Percentiles rank a stretch among this genome's conserved stretches.
Conservation (phyloP, 2,888 invertebrate genomes). For the Herminia tarsipennalis region DNA sequence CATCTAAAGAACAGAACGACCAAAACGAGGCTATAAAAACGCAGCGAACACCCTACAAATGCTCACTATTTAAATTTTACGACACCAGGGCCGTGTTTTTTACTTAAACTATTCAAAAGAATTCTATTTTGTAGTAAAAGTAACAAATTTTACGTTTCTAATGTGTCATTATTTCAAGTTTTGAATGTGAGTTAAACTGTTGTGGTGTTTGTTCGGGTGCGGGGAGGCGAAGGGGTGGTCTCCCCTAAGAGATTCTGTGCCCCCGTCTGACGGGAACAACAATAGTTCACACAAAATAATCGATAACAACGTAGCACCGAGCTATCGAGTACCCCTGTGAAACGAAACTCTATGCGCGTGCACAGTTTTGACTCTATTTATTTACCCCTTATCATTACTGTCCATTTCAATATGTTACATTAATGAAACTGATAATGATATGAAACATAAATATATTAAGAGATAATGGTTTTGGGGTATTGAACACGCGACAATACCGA, state of each 20-base stretch:
- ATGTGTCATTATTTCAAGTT: constrained; percentile 33
- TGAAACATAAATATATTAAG: neutral
- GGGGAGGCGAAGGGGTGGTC: constrained; percentile 46
- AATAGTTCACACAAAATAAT: constrained; percentile 81
- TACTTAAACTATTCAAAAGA: constrained; percentile 10
- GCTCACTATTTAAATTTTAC: constrained; percentile 23
- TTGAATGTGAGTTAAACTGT: constrained; percentile 45
- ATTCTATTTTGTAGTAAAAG: constrained; percentile 8
- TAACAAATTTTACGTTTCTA: constrained; percentile 12
- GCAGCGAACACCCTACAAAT: constrained; percentile 23
- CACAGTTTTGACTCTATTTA: constrained; percentile 39
- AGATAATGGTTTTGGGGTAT: neutral
- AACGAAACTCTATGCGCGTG: constrained; percentile 46
- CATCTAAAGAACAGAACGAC: constrained; percentile 18
- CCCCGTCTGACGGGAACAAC: constrained; percentile 65
- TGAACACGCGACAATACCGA: too few species aligned
- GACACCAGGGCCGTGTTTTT: constrained; percentile 11
- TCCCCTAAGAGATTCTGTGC: constrained; percentile 77
- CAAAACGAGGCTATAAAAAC: constrained; percentile 27
- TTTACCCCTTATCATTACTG: constrained; percentile 35
- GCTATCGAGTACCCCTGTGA: constrained; percentile 30
- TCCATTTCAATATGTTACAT: constrained; percentile 33
- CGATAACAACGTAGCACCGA: constrained; percentile 58
- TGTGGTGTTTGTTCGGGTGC: constrained; percentile 47
- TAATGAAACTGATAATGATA: neutral